Conservation (phyloP, 1,140 invertebrate genomes). For the Lamellibrachia luymesi region DNA sequence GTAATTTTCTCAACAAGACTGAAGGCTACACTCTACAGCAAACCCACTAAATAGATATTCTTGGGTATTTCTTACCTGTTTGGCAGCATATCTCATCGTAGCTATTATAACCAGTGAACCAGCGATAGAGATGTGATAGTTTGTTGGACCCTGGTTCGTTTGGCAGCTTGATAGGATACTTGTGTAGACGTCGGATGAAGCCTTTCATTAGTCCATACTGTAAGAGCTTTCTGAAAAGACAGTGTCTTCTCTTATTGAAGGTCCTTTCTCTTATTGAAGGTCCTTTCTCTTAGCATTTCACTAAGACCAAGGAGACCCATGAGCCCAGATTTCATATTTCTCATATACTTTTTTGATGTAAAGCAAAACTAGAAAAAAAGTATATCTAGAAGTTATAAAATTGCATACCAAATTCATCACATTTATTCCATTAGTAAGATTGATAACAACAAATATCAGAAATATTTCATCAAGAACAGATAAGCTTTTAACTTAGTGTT, state of each 20-base stretch:
- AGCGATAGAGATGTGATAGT: slow-evolving; percentile 53
- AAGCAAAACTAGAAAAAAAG: neutral
- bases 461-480: neutral
- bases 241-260: neutral
- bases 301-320: no score
- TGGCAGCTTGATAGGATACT: slow-evolving; percentile 58
- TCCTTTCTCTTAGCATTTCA: no score
- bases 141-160: slow-evolving; percentile 21
- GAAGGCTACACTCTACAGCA: neutral
- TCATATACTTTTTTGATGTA: no score
- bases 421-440: neutral
- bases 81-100: slow-evolving; percentile 88
- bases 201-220: slow-evolving; percentile 87
- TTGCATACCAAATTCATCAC: neutral
- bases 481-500: neutral
- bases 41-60: neutral
- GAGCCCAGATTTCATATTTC: no score
- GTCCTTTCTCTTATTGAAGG: no score
- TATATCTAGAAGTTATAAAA: neutral
- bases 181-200: slow-evolving; percentile 79
- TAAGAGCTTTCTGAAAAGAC: slow-evolving; percentile 70
- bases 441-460: neutral
- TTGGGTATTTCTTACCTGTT: slow-evolving; percentile 57
- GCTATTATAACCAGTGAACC: slow-evolving; percentile 77
- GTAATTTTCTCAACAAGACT: neutral